Base-by-base conservation (phyloP, 2,888 invertebrate species). In the Salticus scenicus region DNA sequence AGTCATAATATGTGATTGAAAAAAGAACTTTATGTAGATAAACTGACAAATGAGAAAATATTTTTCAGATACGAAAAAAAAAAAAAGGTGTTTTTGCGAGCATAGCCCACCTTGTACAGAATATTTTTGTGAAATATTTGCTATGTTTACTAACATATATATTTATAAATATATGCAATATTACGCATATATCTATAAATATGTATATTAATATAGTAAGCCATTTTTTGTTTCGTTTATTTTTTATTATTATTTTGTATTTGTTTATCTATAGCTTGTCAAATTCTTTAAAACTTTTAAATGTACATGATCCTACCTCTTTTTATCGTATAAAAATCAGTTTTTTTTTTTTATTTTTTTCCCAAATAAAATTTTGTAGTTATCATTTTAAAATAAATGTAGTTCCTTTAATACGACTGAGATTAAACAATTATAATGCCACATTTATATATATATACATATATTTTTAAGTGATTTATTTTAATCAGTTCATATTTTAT, bases 1-100 rank as follows among this genome's bases (percentile, higher is more conserved):
- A 84, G 77, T 77, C 77, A 84, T 76, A 83, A 82, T 75, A 75
- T 82, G 82, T 82, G 82, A 82, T 82, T 73, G 71, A 82, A 75
- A 28, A 47, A 75, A 63, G 76, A 70, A 82, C 64, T 78, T 69
- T 66, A 10, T 66, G 31, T 66, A 66, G 30, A 66, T 66, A 31
- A 31, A 66, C 57, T 57, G 57, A 57, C 1, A 7, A 24, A 17
- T 4, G 4, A 57, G 24, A 47, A n/a, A 57, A n/a, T 31, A n/a
- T 66, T 31, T 66, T 66, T 31, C 14, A 66, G 66, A 66, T n/a
- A n/a, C n/a, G n/a, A n/a, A n/a, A 30, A 30, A 28, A 70, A 70
- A 27, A 70, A 41, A 67, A 70, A 66, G 71, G 71, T 76, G 72
- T 77, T 37, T 77, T 63, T 84, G 71, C 66, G 72, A 41, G 37